Percentiles rank a stretch among this genome's conserved stretches.
phyloP scores from a whole-genome alignment of 2,888 invertebrate genomes.

The Conchocele bisecta region DNA sequence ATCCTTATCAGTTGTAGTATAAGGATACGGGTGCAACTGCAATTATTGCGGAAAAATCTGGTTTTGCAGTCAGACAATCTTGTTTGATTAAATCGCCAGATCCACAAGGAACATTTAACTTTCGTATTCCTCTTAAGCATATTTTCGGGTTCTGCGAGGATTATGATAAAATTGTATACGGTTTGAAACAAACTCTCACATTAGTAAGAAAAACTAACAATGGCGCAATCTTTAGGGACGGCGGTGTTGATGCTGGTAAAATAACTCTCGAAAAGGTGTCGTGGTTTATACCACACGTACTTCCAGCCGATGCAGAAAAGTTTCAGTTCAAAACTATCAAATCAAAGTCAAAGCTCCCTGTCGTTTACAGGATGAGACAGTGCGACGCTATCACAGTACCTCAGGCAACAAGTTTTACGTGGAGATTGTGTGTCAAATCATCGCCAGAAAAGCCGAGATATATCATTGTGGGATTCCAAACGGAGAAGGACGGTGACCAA shows the following conservation, averaged over 20 bases:
- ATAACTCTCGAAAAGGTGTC: slow-evolving; percentile 28
- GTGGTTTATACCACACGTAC: slow-evolving; percentile 38
- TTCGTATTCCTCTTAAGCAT: slow-evolving; percentile 36
- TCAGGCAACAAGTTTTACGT: slow-evolving; percentile 34
- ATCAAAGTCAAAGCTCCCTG: slow-evolving; percentile 12
- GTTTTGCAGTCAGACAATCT: slow-evolving; percentile 12
- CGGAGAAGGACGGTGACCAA: slow-evolving; percentile 29
- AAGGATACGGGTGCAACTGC: slow-evolving; percentile 19
- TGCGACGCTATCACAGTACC: background rate
- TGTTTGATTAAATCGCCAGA: slow-evolving; percentile 1
- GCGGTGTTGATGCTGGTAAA: background rate
- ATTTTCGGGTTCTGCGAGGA: slow-evolving; percentile 30
- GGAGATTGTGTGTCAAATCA: slow-evolving; percentile 34
- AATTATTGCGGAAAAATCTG: too few relatives aligned
- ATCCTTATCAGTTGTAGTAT: slow-evolving; percentile 27
- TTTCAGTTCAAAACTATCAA: slow-evolving; percentile 31
- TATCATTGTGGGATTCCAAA: slow-evolving; percentile 35
- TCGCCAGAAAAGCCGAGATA: slow-evolving; percentile 21
- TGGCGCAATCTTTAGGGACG: background rate
- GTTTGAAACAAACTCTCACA: background rate
- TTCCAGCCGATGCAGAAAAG: slow-evolving; percentile 33
- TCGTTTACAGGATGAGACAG: slow-evolving; percentile 25
- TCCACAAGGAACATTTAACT: slow-evolving; percentile 34
- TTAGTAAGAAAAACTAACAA: slow-evolving; percentile 11
- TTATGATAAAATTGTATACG: slow-evolving; percentile 22